Conservation (phyloP, 2,113 vertebrate species). For the Indri indri region DNA sequence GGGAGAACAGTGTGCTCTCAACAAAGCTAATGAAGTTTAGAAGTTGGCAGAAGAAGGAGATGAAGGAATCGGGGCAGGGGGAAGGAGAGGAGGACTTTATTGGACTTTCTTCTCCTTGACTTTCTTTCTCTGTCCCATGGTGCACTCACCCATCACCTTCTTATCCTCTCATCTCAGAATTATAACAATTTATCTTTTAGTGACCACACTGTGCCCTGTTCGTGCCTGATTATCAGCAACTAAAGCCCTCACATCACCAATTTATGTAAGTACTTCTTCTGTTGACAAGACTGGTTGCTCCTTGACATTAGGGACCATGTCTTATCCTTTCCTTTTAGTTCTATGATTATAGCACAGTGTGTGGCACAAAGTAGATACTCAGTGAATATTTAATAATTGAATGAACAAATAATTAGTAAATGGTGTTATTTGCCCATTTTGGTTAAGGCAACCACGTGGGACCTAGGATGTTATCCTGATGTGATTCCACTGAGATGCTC, state of each 20-base stretch:
- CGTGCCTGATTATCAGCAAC: not conserved
- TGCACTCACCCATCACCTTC: not conserved
- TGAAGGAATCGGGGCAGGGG: not conserved
- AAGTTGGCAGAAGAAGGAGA: not conserved
- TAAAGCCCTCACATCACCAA: not conserved
- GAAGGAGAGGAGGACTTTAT: not conserved
- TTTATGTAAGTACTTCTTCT: not conserved
- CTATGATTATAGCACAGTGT: not conserved
- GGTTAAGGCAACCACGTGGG: not conserved
- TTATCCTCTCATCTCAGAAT: not conserved
- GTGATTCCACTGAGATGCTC: not conserved
- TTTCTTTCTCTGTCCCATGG: not conserved
- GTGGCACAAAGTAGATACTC: not conserved
- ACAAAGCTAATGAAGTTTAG: constrained; percentile 19
- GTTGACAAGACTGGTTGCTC: not conserved
- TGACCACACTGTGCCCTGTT: not conserved
- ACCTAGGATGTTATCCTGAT: not conserved
- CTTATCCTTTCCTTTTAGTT: not conserved
- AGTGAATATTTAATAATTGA: not conserved
- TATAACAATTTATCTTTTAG: not conserved
- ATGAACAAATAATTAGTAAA: not conserved
- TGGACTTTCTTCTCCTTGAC: not conserved
- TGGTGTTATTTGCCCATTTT: not conserved
- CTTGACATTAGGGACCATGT: not conserved
- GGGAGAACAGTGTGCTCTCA: constrained; percentile 17